These are phyloP conservation scores for Pseudomyrmex pallidus DNA, from an alignment of 1,140 invertebrate genomes.

Conservation along the genomic window DNA sequence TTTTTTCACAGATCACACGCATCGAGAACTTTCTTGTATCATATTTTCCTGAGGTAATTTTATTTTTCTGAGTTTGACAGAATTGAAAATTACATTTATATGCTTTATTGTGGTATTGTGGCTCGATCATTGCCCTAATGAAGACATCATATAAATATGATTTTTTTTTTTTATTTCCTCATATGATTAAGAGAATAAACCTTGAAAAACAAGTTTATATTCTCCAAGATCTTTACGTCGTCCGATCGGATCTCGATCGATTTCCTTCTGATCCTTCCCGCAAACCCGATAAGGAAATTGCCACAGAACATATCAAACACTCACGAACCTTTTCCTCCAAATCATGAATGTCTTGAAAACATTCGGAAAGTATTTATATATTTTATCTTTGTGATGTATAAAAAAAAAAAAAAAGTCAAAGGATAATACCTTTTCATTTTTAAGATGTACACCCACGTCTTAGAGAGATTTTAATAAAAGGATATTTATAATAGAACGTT, in stretches of 20 bases:
- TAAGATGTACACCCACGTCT: no score
- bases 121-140: constrained; percentile 32
- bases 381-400: not conserved
- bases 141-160: constrained; percentile 51
- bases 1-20: constrained; percentile 15
- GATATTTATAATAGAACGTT: not conserved
- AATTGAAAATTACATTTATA: constrained; percentile 31
- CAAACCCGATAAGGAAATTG: not conserved
- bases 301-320: no score
- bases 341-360: no score
- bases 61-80: constrained; percentile 9
- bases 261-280: constrained; percentile 1
- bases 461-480: not conserved
- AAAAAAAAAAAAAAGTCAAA: not conserved
- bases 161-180: constrained; percentile 59
- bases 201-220: constrained; percentile 55
- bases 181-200: constrained; percentile 69
- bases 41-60: constrained; percentile 1
- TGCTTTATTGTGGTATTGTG: constrained; percentile 45
- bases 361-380: no score
- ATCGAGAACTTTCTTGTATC: constrained; percentile 14
- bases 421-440: not conserved
- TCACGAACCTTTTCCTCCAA: no score
- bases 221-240: constrained; percentile 36
- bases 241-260: constrained; percentile 17